These are phyloP conservation scores for Myotis findleyi DNA, from an alignment of 2,797 vertebrate species.

Conservation along the genomic window DNA sequence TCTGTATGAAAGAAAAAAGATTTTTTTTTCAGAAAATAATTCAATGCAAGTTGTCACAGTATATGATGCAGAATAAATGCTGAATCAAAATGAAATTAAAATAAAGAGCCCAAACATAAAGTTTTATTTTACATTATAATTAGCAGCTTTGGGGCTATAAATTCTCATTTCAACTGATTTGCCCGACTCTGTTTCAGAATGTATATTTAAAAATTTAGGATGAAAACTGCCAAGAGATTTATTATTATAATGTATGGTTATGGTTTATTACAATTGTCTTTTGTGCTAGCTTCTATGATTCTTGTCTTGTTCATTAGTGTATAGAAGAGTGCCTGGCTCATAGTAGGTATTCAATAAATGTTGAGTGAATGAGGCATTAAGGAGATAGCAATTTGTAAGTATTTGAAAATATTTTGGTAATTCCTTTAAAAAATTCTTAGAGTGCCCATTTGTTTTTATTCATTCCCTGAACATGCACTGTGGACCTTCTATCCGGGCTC, in stretches of 20 bases:
- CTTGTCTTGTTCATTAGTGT: background rate
- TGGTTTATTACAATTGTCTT: background rate
- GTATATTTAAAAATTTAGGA: slow-evolving; percentile 34
- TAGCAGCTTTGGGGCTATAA: background rate
- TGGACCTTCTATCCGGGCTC: background rate
- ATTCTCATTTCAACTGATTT: slow-evolving; percentile 23
- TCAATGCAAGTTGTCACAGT: background rate
- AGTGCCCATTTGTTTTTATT: slow-evolving; percentile 21
- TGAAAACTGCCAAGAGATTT: background rate
- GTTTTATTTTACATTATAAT: slow-evolving; percentile 56
- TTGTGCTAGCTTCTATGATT: background rate
- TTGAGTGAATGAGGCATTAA: background rate
- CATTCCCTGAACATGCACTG: background rate
- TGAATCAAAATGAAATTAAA: background rate
- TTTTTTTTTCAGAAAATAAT: background rate
- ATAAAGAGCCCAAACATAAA: background rate
- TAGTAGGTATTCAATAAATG: background rate
- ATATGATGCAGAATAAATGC: slow-evolving; percentile 53
- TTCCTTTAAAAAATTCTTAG: slow-evolving; percentile 18
- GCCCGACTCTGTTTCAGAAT: slow-evolving; percentile 23
- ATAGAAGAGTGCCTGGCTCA: background rate
- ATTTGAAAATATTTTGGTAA: slow-evolving; percentile 50
- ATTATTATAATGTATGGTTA: background rate
- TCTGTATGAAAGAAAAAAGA: slow-evolving; percentile 78
- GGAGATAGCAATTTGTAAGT: background rate